Base-by-base conservation (phyloP, 1,140 invertebrate species). In the Mamestra configurata region DNA sequence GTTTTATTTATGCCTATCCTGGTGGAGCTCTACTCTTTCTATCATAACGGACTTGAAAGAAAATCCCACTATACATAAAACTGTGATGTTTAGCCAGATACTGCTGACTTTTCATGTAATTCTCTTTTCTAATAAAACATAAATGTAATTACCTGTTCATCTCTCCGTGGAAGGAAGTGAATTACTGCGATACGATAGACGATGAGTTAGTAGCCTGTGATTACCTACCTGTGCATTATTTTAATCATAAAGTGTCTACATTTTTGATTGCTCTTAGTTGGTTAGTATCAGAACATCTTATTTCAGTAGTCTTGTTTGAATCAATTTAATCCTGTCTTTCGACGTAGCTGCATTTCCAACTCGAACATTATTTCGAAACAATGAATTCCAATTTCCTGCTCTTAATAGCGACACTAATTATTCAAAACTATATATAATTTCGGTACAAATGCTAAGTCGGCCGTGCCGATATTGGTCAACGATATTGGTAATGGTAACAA, bases 381-480 rank as follows among this genome's bases (percentile, higher is more conserved):
- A n/a, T 49, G 15, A 15, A n/a, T 49, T n/a, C 43, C 43, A 4
- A 49, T 49, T 49, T 49, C 43, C 43, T 49, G 6, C 31, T 35
- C n/a, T 24, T 46, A 27, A 49, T 70, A 24, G 66, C 22, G 22
- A 49, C 22, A 24, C 40, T 70, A 70, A 71, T 35, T 71, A 71
- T 35, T 71, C 27, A 35, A 35, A 31, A 71, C 46, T 49, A 31
- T 31, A 71, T 71, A 35, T 59, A 40, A 37, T 73, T 40, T 57
- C 24, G 51, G 35, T 59, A 53, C 35, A 31, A 73, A 73, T 73
- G 22, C 22, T 75, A 59, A 18, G 49, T 76, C 61, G 27, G 35
- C 61, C 64, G 72, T 61, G 51, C 71, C 75, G 68, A 73, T 64
- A 49, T 66, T 64, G 43, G 31, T 18, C 75, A 64, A 77, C 37